phyloP scores from a whole-genome alignment of 2,888 invertebrate genomes.

The Coelopa pilipes region DNA sequence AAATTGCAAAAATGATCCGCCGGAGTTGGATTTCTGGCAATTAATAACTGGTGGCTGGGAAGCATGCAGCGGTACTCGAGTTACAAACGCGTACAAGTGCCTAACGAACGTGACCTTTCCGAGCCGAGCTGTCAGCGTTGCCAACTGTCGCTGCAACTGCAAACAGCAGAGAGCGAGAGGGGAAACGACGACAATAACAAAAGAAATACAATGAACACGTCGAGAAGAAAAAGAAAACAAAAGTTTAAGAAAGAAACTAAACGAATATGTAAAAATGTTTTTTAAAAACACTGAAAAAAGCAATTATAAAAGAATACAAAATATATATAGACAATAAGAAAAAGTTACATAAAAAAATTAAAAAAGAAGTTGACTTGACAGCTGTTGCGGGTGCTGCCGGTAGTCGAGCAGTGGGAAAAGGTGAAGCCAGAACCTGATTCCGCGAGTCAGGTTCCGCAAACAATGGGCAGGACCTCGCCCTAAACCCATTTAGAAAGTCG shows the following conservation, averaged over 20 bases:
- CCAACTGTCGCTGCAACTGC: not conserved
- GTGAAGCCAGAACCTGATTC: not conserved
- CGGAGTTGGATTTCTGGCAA: slow-evolving; percentile 11
- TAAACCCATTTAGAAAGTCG: slow-evolving; percentile 13
- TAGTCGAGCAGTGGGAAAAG: not conserved
- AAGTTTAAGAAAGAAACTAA: too few relatives aligned
- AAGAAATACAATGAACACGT: not conserved
- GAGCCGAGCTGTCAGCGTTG: slow-evolving; percentile 5
- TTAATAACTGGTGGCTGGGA: slow-evolving; percentile 12
- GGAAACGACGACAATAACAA: too few relatives aligned
- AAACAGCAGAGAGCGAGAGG: not conserved
- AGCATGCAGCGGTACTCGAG: slow-evolving; percentile 15
- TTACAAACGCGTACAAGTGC: slow-evolving; percentile 20
- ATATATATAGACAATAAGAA: not conserved
- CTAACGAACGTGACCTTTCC: slow-evolving; percentile 32
- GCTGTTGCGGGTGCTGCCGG: slow-evolving; percentile 25
- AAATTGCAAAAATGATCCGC: not conserved
- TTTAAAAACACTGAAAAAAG: not conserved
- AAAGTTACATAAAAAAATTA: not conserved
- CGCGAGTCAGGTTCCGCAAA: not conserved
- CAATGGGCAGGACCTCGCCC: slow-evolving; percentile 13
- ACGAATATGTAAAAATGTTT: too few relatives aligned
- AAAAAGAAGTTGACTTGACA: slow-evolving; percentile 16
- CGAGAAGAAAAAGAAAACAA: not conserved
- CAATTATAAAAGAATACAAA: not conserved